phyloP scores from a whole-genome alignment of 2,113 vertebrate species.

The Ornithorhynchus anatinus region DNA sequence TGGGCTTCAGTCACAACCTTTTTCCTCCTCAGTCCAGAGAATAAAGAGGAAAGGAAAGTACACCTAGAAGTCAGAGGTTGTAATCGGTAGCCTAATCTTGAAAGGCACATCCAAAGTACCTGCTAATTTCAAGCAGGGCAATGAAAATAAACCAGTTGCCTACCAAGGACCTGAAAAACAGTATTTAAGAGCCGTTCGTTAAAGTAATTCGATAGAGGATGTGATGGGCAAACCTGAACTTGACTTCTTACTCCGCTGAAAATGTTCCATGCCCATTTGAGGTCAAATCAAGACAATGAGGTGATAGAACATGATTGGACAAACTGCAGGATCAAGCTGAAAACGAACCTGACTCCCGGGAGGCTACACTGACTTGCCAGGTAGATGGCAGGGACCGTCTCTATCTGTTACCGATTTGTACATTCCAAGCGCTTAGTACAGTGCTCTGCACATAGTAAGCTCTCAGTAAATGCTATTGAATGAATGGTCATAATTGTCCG shows the following conservation, averaged over 20 bases:
- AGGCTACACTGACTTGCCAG: background rate
- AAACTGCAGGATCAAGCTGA: background rate
- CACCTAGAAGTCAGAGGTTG: background rate
- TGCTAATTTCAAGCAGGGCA: background rate
- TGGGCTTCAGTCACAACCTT: constrained; percentile 24
- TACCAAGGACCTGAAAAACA: background rate
- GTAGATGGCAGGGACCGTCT: too few relatives aligned
- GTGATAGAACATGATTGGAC: background rate
- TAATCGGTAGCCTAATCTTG: background rate
- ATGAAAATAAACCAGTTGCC: background rate
- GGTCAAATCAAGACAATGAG: background rate
- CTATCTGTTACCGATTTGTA: too few relatives aligned
- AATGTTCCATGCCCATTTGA: background rate
- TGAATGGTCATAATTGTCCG: background rate
- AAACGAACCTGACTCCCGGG: background rate
- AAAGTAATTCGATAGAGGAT: background rate
- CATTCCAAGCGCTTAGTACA: too few relatives aligned
- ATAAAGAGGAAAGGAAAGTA: too few relatives aligned
- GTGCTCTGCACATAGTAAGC: too few relatives aligned
- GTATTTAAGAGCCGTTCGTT: background rate
- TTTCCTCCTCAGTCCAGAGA: constrained; percentile 6
- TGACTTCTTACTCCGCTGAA: background rate
- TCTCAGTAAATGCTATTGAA: too few relatives aligned
- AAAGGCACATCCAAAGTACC: background rate
- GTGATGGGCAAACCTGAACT: background rate